Conservation (phyloP, 2,797 vertebrate genomes). For the Liparis tanakae region DNA sequence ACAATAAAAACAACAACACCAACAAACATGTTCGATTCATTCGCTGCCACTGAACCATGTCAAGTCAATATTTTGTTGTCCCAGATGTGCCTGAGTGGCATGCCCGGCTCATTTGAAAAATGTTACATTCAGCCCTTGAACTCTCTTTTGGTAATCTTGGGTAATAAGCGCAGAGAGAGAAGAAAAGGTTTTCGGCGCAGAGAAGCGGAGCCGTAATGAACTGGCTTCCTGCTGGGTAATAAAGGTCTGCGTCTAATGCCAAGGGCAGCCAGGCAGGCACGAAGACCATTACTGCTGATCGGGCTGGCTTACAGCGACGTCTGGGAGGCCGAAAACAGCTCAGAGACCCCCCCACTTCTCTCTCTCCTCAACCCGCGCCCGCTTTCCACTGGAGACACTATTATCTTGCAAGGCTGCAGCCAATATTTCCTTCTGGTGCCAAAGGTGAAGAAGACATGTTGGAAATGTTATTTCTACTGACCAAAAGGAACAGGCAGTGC, state of each 20-base stretch:
- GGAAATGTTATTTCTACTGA: slow-evolving; percentile 44
- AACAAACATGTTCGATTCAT: slow-evolving; percentile 39
- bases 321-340: slow-evolving; percentile 66
- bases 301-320: slow-evolving; percentile 61
- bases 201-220: slow-evolving; percentile 71
- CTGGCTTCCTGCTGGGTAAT: slow-evolving; percentile 74
- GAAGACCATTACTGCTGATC: slow-evolving; percentile 76
- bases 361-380: slow-evolving; percentile 8
- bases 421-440: slow-evolving; percentile 48
- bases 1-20: slow-evolving; percentile 20
- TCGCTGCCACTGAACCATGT: slow-evolving; percentile 22
- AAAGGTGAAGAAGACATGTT: slow-evolving; percentile 62
- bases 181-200: slow-evolving; percentile 69
- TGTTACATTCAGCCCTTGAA: slow-evolving; percentile 64
- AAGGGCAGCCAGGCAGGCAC: slow-evolving; percentile 76
- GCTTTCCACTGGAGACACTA: slow-evolving; percentile 55
- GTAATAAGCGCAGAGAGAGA: slow-evolving; percentile 61
- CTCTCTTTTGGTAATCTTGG: slow-evolving; percentile 71
- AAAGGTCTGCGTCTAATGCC: slow-evolving; percentile 78
- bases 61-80: slow-evolving; percentile 24
- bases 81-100: slow-evolving; percentile 57
- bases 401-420: slow-evolving; percentile 51
- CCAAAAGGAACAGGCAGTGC: slow-evolving; percentile 39
- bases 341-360: slow-evolving; percentile 18
- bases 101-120: slow-evolving; percentile 66